phyloP scores from a whole-genome alignment of 2,797 vertebrate genomes.

The Gephyroberyx darwinii region DNA sequence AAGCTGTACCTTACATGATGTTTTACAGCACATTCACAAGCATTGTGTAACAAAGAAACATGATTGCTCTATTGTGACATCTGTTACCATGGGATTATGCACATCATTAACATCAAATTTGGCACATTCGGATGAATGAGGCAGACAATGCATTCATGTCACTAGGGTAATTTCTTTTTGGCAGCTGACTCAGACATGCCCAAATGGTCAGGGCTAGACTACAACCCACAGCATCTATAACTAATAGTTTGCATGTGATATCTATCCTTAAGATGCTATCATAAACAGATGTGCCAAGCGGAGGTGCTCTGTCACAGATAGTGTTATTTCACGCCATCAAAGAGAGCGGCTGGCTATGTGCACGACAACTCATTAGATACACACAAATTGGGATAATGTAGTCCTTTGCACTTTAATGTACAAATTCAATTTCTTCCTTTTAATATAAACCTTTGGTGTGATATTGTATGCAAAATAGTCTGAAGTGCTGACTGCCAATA shows the following conservation, averaged over 20 bases:
- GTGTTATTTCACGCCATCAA: conserved; percentile 27
- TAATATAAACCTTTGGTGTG: too few relatives aligned
- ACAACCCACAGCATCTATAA: conserved; percentile 36
- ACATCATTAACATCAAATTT: conserved; percentile 72
- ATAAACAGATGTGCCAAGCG: conserved; percentile 33
- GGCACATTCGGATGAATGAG: conserved; percentile 60
- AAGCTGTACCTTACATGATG: conserved; percentile 22
- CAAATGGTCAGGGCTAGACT: conserved; percentile 18
- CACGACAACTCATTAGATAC: conserved; percentile 41
- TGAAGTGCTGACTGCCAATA: too few relatives aligned
- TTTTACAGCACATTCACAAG: conserved; percentile 51
- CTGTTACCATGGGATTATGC: conserved; percentile 59
- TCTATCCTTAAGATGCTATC: conserved; percentile 54
- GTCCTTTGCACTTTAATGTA: neutral
- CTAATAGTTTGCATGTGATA: conserved; percentile 55
- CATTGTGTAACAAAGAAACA: conserved; percentile 49
- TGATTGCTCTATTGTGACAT: conserved; percentile 57
- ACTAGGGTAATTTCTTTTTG: conserved; percentile 35
- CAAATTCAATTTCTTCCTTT: neutral
- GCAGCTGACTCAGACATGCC: conserved; percentile 40
- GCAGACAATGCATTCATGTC: conserved; percentile 48
- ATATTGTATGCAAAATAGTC: too few relatives aligned
- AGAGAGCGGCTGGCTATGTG: conserved; percentile 37
- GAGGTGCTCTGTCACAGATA: conserved; percentile 44
- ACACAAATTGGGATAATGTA: neutral